phyloP scores from a whole-genome alignment of 1,140 invertebrate species.

The Laodelphax striatellus region DNA sequence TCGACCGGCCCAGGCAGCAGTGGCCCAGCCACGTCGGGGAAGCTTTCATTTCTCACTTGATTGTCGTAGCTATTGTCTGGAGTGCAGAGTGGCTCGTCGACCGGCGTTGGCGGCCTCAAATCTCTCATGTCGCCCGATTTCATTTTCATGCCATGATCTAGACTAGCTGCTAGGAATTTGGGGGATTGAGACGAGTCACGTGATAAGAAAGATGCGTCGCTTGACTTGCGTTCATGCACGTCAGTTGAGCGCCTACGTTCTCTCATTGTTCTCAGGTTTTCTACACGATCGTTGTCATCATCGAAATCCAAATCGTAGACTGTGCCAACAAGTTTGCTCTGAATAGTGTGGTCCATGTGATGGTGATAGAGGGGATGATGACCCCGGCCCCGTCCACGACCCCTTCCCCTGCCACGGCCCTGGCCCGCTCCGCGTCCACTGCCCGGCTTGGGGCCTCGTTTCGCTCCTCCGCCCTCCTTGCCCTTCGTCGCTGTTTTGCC shows the following conservation, averaged over 20 bases:
- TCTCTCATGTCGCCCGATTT: conserved; percentile 25
- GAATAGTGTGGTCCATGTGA: conserved; percentile 42
- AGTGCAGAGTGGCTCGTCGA: conserved; percentile 22
- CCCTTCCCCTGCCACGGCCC: conserved; percentile 48
- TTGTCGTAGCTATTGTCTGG: conserved; percentile 14
- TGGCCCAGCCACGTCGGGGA: conserved; percentile 49
- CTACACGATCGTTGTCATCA: conserved; percentile 66
- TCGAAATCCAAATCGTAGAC: conserved; percentile 80
- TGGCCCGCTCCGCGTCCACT: conserved; percentile 39
- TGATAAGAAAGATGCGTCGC: conserved; percentile 35
- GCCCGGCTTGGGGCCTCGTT: conserved; percentile 34
- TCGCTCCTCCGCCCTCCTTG: conserved; percentile 24
- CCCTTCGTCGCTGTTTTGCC: conserved; percentile 19
- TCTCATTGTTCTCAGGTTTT: conserved; percentile 65
- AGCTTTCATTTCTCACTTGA: conserved; percentile 22
- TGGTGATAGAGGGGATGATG: conserved; percentile 13
- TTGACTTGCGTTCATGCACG: conserved; percentile 45
- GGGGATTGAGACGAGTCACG: conserved; percentile 45
- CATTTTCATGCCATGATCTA: conserved; percentile 24
- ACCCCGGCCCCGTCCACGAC: conserved; percentile 50
- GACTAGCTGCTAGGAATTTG: conserved; percentile 35
- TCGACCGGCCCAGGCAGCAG: conserved; percentile 72
- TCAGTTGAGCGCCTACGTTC: conserved; percentile 69
- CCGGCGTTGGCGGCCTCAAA: conserved; percentile 20
- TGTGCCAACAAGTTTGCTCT: conserved; percentile 69